Evolutionary conservation across 2,888 invertebrate species (phyloP).

Genomic region (Anthophora plumipes): DNA sequence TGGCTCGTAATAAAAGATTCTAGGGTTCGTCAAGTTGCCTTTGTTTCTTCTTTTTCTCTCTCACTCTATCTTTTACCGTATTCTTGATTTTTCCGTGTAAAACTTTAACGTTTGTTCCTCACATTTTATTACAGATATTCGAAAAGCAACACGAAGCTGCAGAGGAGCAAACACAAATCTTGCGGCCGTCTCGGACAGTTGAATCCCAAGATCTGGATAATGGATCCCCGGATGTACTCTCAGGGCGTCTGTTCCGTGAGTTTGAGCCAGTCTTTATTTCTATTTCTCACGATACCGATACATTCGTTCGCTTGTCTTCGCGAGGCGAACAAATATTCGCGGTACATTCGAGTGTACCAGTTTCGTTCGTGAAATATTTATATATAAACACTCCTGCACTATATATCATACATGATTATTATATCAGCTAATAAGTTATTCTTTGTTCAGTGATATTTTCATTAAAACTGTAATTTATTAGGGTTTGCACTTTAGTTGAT

Average conservation of each 20-base stretch:
- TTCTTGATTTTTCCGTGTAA: neutral
- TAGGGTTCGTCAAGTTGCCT: neutral
- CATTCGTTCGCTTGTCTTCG: slow-evolving; percentile 5
- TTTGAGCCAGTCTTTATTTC: slow-evolving; percentile 69
- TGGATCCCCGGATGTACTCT: slow-evolving; percentile 83
- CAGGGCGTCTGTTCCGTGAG: slow-evolving; percentile 80
- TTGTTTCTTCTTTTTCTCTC: neutral
- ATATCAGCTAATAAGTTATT: too few species aligned
- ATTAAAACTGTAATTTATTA: too few species aligned
- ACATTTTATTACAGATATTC: neutral
- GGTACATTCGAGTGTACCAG: neutral
- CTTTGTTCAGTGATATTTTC: too few species aligned
- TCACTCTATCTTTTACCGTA: neutral
- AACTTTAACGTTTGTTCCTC: too few species aligned
- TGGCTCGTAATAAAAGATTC: slow-evolving; percentile 25
- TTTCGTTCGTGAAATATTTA: too few species aligned
- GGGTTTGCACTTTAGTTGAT: too few species aligned
- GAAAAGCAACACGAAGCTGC: neutral
- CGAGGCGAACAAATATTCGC: neutral
- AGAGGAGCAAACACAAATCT: slow-evolving; percentile 80
- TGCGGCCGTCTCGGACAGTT: slow-evolving; percentile 79
- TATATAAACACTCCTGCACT: too few species aligned
- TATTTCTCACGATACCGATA: slow-evolving; percentile 63
- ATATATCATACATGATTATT: too few species aligned
- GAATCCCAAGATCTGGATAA: slow-evolving; percentile 80